Base-by-base conservation (phyloP, 2,113 vertebrate genomes). In the Verasper variegatus region DNA sequence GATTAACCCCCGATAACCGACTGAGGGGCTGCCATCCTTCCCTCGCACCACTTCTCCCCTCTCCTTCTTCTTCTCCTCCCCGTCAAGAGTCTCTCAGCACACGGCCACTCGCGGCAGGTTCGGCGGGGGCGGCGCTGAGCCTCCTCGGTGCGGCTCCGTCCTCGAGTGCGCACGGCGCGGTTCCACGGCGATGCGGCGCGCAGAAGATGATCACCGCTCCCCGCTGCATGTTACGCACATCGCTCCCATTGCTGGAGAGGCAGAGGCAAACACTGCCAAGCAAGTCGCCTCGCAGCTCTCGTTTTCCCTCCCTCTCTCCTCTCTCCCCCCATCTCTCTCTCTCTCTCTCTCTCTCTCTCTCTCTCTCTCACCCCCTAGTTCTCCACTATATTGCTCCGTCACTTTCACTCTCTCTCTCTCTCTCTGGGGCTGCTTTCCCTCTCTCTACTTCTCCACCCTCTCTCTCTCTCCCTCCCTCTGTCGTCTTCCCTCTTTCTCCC, bases 211-310 rank as follows among this genome's bases (percentile, higher is more conserved):
- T 91, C 87, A 84, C 62, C 76, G 79, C 80, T 88, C 87, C 86
- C 75, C 73, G 51, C 85, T 78, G 91, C 86, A 91, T 91, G 84
- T 92, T 89, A 91, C 88, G 85, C 89, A 87, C 87, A 76, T 89
- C 80, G 85, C 92, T 83, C 86, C 86, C 84, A 58, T 84, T 76
- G 78, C 80, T 83, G 76, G 84, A 89, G 83, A 83, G 86, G 82
- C 78, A 72, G 72, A 76, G 74, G 78, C 82, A 47, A 76, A 71
- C 63, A 85, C 86, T 87, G 84, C 79, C 88, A 65, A 76, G 76
- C 85, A 72, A 89, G 82, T 91, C 80, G 81, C 80, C 87, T 79
- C 65, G 80, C 86, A 83, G 90, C 11, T 65, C 85, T 54, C 73
- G 61, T 78, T 67, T 66, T 68, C 72, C 24, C 75, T 54, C 55